Conservation (phyloP, 1,140 invertebrate genomes). For the Rhagoletis pomonella region DNA sequence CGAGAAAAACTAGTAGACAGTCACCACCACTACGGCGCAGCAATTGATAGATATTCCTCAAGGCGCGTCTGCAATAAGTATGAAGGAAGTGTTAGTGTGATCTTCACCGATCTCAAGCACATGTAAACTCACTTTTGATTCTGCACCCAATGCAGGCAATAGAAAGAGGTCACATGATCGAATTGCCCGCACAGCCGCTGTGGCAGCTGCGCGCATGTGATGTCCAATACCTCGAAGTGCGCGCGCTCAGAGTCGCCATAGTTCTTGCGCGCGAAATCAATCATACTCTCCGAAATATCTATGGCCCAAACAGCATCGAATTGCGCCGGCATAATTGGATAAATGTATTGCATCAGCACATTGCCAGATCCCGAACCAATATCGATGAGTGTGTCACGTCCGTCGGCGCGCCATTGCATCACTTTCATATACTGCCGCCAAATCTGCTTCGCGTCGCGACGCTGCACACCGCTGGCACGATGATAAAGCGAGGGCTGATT, state of each 20-base stretch:
- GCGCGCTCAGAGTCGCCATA: constrained; percentile 72
- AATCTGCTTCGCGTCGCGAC: constrained; percentile 80
- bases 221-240: constrained; percentile 81
- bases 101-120: background rate
- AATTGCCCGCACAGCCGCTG: constrained; percentile 74
- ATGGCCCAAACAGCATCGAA: constrained; percentile 77
- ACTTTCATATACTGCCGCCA: constrained; percentile 79
- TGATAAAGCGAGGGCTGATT: constrained; percentile 71
- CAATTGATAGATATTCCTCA: constrained; percentile 80
- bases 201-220: constrained; percentile 75
- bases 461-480: constrained; percentile 80
- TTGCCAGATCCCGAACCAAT: constrained; percentile 80
- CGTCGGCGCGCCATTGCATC: constrained; percentile 77
- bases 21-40: constrained; percentile 79
- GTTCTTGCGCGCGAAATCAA: constrained; percentile 64
- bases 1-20: constrained; percentile 82
- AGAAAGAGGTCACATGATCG: constrained; percentile 86
- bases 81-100: constrained; percentile 78
- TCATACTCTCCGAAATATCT: constrained; percentile 84
- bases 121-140: constrained; percentile 75
- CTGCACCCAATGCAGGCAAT: constrained; percentile 88
- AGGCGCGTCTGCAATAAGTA: constrained; percentile 76
- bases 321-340: constrained; percentile 78
- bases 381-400: constrained; percentile 71
- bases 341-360: constrained; percentile 81